Evolutionary conservation across 2,888 invertebrate genomes (phyloP).

Genomic region (Elmis aenea): DNA sequence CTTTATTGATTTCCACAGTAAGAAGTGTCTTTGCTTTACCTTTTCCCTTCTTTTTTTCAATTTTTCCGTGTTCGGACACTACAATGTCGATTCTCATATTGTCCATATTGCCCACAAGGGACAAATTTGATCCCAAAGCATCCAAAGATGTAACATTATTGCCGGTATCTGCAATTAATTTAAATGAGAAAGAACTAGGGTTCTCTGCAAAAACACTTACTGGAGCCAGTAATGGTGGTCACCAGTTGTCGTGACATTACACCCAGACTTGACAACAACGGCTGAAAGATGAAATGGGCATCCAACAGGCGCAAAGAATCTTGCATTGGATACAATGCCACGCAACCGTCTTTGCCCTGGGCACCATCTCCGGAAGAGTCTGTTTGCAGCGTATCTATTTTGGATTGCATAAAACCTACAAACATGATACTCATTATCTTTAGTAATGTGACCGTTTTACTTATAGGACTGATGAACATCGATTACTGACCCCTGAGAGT

Average conservation of each 20-base stretch:
- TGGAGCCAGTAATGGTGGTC: constrained; percentile 42
- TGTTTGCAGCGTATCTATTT: constrained; percentile 42
- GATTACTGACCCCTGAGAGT: constrained; percentile 13
- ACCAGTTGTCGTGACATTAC: constrained; percentile 84
- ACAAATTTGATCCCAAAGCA: constrained; percentile 82
- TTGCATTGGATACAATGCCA: constrained; percentile 70
- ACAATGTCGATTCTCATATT: constrained; percentile 90
- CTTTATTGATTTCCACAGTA: constrained; percentile 36
- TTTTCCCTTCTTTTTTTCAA: constrained; percentile 55
- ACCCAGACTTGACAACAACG: constrained; percentile 81
- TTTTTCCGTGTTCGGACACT: constrained; percentile 77
- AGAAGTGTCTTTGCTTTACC: constrained; percentile 41
- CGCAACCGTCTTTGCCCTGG: constrained; percentile 55
- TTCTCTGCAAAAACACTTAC: too few species aligned
- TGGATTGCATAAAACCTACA: constrained; percentile 39
- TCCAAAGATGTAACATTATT: constrained; percentile 68
- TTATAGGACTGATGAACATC: too few species aligned
- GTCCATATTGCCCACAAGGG: constrained; percentile 79
- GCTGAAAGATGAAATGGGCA: constrained; percentile 91
- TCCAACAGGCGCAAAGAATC: constrained; percentile 81
- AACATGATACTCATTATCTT: constrained; percentile 9
- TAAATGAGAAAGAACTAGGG: too few species aligned
- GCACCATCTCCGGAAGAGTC: constrained; percentile 51
- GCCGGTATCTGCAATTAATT: constrained; percentile 47
- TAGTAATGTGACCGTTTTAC: too few species aligned